These are phyloP conservation scores for Manduca sexta DNA, from an alignment of 1,140 invertebrate species.

Conservation along the genomic window DNA sequence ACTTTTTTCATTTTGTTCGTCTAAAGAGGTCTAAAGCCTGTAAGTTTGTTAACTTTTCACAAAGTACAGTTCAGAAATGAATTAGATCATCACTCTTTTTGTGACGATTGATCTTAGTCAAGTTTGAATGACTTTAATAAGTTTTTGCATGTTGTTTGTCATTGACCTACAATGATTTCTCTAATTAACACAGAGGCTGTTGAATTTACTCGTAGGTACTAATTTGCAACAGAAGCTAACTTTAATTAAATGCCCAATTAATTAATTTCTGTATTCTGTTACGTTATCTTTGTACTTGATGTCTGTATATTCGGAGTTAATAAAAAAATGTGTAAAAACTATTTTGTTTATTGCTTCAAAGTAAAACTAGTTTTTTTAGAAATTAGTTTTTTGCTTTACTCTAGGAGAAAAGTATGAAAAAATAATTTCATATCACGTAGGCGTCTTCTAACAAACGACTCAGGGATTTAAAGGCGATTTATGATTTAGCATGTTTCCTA, in stretches of 20 bases:
- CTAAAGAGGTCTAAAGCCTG: background rate
- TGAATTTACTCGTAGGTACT: constrained; percentile 1
- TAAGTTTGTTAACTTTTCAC: background rate
- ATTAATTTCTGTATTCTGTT: background rate
- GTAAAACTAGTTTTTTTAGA: too few species aligned
- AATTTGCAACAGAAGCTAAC: background rate
- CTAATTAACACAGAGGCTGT: constrained; percentile 36
- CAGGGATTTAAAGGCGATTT: too few species aligned
- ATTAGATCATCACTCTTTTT: constrained; percentile 25
- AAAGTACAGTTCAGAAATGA: constrained; percentile 15
- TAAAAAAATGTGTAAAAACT: too few species aligned
- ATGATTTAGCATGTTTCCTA: too few species aligned
- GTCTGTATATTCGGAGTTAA: background rate
- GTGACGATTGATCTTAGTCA: constrained; percentile 18
- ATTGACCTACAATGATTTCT: constrained; percentile 44
- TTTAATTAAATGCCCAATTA: constrained; percentile 2
- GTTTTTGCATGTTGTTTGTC: constrained; percentile 30
- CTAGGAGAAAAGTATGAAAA: too few species aligned
- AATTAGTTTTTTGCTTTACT: too few species aligned
- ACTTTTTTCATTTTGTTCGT: too few species aligned
- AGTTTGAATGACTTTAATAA: constrained; percentile 21
- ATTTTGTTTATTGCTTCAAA: too few species aligned
- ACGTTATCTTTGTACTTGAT: background rate
- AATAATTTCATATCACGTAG: too few species aligned
- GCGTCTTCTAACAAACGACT: too few species aligned